These are phyloP conservation scores for Miniopterus natalensis DNA, from an alignment of 2,113 vertebrate species.

Conservation along the genomic window DNA sequence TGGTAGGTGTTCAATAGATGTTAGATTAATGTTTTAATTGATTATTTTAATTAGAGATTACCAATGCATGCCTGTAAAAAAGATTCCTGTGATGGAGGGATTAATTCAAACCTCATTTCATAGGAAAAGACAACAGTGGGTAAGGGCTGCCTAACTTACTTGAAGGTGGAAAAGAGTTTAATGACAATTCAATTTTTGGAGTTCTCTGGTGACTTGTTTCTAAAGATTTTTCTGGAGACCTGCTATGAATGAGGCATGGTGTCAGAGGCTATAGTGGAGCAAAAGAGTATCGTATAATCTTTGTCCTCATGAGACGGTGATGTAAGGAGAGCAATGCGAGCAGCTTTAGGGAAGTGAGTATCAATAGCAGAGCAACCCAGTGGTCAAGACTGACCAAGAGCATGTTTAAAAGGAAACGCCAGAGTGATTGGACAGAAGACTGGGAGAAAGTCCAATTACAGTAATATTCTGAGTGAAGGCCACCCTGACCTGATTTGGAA, in stretches of 20 bases:
- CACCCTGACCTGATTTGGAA: neutral
- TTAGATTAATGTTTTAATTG: slow-evolving; percentile 20
- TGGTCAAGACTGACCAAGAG: neutral
- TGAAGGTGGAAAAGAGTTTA: neutral
- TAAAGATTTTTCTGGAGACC: neutral
- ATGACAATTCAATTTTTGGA: neutral
- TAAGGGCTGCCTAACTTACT: neutral
- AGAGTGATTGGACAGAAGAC: neutral
- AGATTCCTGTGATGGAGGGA: neutral
- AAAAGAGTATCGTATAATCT: neutral
- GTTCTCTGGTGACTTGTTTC: neutral
- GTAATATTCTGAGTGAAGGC: neutral
- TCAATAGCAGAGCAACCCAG: neutral
- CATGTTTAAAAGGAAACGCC: neutral
- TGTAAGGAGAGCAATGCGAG: neutral
- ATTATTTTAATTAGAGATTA: slow-evolving; percentile 24
- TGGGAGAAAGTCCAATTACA: neutral
- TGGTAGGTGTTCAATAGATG: neutral
- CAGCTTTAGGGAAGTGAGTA: neutral
- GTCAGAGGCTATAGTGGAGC: neutral
- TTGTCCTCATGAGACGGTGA: neutral
- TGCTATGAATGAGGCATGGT: neutral
- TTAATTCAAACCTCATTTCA: neutral
- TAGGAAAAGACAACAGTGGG: neutral
- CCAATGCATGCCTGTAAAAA: neutral